Percentiles rank a stretch among this genome's conserved stretches.
Evolutionary conservation across 2,113 vertebrate species (phyloP).

Genomic region (Hippoglossus stenolepis): DNA sequence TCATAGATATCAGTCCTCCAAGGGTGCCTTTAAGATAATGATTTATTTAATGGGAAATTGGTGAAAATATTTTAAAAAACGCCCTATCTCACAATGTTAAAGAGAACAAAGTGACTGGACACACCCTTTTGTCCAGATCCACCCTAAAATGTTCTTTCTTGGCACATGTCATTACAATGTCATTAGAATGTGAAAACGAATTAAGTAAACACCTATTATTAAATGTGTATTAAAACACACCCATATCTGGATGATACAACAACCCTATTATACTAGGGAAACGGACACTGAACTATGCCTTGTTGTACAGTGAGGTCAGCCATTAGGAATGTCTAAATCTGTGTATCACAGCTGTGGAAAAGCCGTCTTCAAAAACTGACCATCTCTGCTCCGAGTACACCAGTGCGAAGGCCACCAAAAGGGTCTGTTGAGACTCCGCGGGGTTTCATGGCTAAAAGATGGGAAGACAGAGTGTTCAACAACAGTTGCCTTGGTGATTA

Average conservation of each 20-base stretch:
- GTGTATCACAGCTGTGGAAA: conserved; percentile 6
- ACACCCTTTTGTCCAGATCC: too few species aligned
- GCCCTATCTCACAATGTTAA: too few species aligned
- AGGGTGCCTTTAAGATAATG: too few species aligned
- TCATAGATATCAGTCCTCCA: too few species aligned
- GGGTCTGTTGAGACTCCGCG: conserved; percentile 30
- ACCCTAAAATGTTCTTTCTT: too few species aligned
- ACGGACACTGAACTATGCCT: background rate
- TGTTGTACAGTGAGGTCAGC: background rate
- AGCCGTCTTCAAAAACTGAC: background rate
- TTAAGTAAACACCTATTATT: background rate
- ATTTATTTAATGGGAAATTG: too few species aligned
- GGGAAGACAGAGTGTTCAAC: conserved; percentile 35
- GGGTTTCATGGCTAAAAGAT: conserved; percentile 30
- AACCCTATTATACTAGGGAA: background rate
- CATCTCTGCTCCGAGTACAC: background rate
- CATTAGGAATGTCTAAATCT: conserved; percentile 15
- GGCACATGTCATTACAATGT: background rate
- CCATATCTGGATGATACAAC: background rate
- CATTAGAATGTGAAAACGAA: background rate
- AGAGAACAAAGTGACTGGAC: too few species aligned
- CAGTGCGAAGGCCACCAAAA: conserved; percentile 21
- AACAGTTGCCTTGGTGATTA: conserved; percentile 51
- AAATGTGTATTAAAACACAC: background rate
- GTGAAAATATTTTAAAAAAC: too few species aligned